phyloP scores from a whole-genome alignment of 2,888 invertebrate genomes.

The Hypomecis punctinalis region DNA sequence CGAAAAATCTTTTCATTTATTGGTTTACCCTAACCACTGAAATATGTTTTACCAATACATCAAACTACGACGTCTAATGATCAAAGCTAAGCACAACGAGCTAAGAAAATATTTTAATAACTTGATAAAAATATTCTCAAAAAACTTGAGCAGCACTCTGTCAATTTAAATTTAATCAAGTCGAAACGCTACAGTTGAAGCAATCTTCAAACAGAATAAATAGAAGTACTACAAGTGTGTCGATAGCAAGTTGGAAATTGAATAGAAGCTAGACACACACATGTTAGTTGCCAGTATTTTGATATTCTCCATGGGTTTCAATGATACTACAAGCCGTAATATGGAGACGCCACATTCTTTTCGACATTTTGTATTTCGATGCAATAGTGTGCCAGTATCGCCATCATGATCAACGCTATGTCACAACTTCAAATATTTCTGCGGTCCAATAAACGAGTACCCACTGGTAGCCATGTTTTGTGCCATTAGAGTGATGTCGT shows the following conservation, averaged over 20 bases:
- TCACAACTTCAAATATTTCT: no score
- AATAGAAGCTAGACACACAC: slow-evolving; percentile 36
- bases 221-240: slow-evolving; percentile 7
- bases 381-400: no score
- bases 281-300: slow-evolving; percentile 33
- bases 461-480: no score
- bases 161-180: slow-evolving; percentile 12
- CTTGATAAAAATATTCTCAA: slow-evolving; percentile 1
- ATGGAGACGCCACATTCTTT: no score
- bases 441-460: no score
- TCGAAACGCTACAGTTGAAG: slow-evolving; percentile 13
- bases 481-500: no score
- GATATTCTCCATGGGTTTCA: slow-evolving; percentile 24
- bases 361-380: no score
- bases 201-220: slow-evolving; percentile 7
- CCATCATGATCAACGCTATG: no score
- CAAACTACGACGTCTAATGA: not conserved
- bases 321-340: no score
- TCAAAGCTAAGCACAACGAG: not conserved
- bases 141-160: not conserved
- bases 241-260: slow-evolving; percentile 31
- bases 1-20: no score
- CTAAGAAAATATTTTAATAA: not conserved
- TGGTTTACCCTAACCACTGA: not conserved
- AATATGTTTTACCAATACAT: not conserved